Conservation (phyloP, 2,113 vertebrate species). For the Oriolus oriolus region DNA sequence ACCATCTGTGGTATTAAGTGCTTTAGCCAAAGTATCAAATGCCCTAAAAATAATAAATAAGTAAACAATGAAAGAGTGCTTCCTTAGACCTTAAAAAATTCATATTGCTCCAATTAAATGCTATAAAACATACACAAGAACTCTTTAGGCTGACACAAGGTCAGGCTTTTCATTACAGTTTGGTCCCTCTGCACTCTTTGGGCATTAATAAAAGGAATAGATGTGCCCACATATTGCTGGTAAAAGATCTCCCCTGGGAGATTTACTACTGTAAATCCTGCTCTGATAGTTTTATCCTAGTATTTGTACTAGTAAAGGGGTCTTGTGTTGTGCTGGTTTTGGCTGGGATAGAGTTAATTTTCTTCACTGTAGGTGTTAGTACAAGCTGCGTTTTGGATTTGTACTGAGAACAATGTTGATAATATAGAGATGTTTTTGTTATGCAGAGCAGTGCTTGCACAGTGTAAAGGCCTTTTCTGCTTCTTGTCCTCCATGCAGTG, state of each 20-base stretch:
- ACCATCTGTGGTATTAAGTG: conserved; percentile 87
- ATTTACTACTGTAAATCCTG: background rate
- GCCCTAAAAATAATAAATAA: conserved; percentile 76
- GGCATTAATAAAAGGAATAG: background rate
- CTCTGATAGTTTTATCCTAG: background rate
- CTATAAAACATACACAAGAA: background rate
- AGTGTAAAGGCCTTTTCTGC: background rate
- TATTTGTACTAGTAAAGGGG: background rate
- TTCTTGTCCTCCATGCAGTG: background rate
- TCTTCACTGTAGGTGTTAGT: background rate
- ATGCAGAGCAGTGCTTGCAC: background rate
- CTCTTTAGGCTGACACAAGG: background rate
- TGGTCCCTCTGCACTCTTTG: background rate
- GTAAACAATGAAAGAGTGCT: background rate
- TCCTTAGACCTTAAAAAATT: background rate
- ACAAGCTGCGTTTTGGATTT: background rate
- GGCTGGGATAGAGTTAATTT: background rate
- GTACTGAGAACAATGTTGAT: background rate
- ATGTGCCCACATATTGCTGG: background rate
- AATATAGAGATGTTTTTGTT: background rate
- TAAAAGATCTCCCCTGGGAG: background rate
- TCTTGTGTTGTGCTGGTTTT: background rate
- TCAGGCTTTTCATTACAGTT: background rate
- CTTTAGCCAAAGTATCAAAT: conserved; percentile 98
- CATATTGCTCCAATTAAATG: background rate